Evolutionary conservation across 1,140 invertebrate genomes (phyloP), one percentile per base, ranked within the genome.

Genomic region (Heliconius himera): DNA sequence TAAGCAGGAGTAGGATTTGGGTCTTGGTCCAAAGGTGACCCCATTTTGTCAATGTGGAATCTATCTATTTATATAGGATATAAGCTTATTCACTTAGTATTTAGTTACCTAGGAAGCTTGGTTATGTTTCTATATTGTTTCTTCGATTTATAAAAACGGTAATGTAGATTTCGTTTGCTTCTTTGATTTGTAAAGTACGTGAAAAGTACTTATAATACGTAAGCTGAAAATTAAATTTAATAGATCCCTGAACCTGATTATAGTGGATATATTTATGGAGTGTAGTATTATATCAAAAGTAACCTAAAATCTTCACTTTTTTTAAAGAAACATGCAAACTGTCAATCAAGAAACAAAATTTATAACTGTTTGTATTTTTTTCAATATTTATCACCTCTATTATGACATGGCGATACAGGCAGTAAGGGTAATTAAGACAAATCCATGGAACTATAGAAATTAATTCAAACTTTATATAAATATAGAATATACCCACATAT

Each of bases 1-100:
- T 84, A 92, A 94, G 81, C 85, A 91, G 86, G 81, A 78, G 79
- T 82, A 82, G 75, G 82, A 75, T 86, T 86, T 82, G 80, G 85
- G 83, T 77, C 83, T 87, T 84, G 83, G 81, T 80, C 82, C 87
- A 83, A 80, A 85, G 22, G 84, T 83, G 82, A 83, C 71, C 74
- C 79, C 78, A 46, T 46, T 78, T 41, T 56, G 18, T 33, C 73
- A 78, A 22, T 29, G 54, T 60, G 70, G 70, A 36, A 38, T 36
- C 33, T 38, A n/a, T 6, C 49, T 51, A 51, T 9, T 36, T 36
- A 38, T 13, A 22, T 29, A 26, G 60, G 26, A 29, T 29, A 26
- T 72, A 72, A 38, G 70, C 70, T 41, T 38, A 72, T n/a, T 72
- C 70, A 38, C n/a, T 41, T 72, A 1, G 70, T 72, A n/a, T 13